phyloP scores from a whole-genome alignment of 2,113 vertebrate species.

The Brachirus orientalis region DNA sequence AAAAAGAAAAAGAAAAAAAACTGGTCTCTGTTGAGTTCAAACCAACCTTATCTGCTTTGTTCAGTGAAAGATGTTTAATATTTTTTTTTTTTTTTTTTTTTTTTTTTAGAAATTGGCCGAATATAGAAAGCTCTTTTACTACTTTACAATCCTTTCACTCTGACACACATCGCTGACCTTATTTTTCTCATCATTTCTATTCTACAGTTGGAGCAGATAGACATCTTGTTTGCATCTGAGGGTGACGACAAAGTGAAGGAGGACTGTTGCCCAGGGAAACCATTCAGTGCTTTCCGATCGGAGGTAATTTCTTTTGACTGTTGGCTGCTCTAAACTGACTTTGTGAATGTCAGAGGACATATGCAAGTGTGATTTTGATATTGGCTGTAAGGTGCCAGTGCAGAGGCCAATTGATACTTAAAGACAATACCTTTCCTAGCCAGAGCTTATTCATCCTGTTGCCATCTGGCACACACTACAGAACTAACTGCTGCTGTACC shows the following conservation, averaged over 20 bases:
- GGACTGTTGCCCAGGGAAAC: slow-evolving; percentile 97
- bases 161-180: not conserved
- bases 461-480: not conserved
- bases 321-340: slow-evolving; percentile 16
- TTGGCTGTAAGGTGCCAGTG: not conserved
- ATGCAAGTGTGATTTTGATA: not conserved
- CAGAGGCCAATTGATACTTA: not conserved
- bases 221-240: slow-evolving; percentile 92
- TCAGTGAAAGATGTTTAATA: not conserved
- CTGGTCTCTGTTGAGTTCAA: not conserved
- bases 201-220: slow-evolving; percentile 90
- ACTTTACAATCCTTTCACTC: not conserved
- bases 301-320: slow-evolving; percentile 83
- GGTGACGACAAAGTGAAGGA: slow-evolving; percentile 96
- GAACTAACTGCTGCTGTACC: not conserved
- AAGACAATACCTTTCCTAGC: not conserved
- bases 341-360: not conserved
- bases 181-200: slow-evolving; percentile 6
- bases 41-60: not conserved
- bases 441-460: not conserved
- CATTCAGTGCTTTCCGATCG: slow-evolving; percentile 89
- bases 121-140: not conserved
- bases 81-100: not conserved
- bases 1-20: no score
- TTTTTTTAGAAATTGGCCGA: not conserved